phyloP scores from a whole-genome alignment of 2,113 vertebrate species.

The Eptesicus fuscus region DNA sequence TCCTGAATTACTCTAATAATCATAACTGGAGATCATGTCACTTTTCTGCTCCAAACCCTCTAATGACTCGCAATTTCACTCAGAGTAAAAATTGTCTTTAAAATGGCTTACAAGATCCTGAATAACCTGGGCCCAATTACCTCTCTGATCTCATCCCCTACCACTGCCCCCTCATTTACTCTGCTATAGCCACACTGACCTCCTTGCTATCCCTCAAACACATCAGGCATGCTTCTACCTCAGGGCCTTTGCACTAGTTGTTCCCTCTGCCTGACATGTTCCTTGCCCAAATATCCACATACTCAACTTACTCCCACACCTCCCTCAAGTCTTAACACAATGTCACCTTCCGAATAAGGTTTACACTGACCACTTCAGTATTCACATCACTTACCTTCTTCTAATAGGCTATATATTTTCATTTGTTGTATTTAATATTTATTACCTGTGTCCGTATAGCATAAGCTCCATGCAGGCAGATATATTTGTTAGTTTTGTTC shows the following conservation, averaged over 20 bases:
- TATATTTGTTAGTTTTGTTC: neutral
- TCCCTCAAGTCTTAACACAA: neutral
- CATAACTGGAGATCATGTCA: neutral
- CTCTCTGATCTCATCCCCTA: neutral
- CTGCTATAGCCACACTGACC: neutral
- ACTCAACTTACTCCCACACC: neutral
- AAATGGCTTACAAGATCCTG: neutral
- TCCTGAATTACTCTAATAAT: conserved; percentile 22
- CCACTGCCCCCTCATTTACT: neutral
- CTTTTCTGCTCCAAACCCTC: conserved; percentile 19
- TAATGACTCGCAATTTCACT: conserved; percentile 17
- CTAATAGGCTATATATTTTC: neutral
- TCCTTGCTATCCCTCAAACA: neutral
- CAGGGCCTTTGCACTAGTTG: neutral
- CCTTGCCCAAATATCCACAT: neutral
- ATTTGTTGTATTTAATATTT: neutral
- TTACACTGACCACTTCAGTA: neutral
- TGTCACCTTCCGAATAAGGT: neutral
- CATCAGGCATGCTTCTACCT: neutral
- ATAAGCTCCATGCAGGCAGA: neutral
- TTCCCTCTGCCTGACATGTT: neutral
- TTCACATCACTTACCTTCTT: neutral
- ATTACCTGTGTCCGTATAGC: neutral
- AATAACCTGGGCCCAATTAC: neutral
- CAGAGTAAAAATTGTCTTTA: conserved; percentile 20